A percentile compares a stretch with the other conserved stretches of the same genome.
Conservation (phyloP, 2,797 vertebrate genomes). For the Prunella strophiata region DNA sequence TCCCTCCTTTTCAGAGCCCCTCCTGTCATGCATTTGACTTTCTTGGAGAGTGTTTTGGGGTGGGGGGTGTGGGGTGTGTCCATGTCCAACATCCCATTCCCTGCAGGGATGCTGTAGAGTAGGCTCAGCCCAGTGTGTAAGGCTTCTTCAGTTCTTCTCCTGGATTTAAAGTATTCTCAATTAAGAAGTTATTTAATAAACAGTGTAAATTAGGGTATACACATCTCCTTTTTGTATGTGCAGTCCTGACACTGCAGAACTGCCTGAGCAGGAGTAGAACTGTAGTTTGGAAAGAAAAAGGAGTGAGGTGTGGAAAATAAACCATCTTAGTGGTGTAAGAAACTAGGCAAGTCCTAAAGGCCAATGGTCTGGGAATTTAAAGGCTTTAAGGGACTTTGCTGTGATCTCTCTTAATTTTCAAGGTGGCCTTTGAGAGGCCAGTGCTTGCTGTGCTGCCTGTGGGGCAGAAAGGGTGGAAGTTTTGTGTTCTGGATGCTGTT, state of each 20-base stretch:
- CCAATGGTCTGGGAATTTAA: neutral
- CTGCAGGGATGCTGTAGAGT: neutral
- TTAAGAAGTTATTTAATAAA: conserved; percentile 44
- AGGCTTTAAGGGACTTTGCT: neutral
- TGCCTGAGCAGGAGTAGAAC: conserved; percentile 11
- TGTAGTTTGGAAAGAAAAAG: neutral
- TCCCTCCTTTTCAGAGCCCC: conserved; percentile 47
- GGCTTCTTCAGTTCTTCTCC: conserved; percentile 18
- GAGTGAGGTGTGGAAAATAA: conserved; percentile 28
- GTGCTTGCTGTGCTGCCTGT: neutral
- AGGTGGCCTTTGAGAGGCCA: neutral
- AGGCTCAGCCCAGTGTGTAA: neutral
- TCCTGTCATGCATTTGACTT: conserved; percentile 18
- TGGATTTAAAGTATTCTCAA: conserved; percentile 1
- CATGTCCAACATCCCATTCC: neutral
- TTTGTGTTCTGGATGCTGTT: neutral
- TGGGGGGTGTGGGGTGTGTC: neutral
- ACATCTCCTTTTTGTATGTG: neutral
- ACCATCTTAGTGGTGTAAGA: neutral
- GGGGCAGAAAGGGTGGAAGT: neutral
- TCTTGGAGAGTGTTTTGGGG: conserved; percentile 14
- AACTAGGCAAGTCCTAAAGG: neutral
- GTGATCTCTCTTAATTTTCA: neutral
- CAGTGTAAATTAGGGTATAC: neutral
- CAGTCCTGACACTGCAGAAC: neutral